Percentiles rank a stretch among this genome's conserved stretches.
Evolutionary conservation across 1,140 invertebrate genomes (phyloP).

Genomic region (Ostrea denselamellosa): DNA sequence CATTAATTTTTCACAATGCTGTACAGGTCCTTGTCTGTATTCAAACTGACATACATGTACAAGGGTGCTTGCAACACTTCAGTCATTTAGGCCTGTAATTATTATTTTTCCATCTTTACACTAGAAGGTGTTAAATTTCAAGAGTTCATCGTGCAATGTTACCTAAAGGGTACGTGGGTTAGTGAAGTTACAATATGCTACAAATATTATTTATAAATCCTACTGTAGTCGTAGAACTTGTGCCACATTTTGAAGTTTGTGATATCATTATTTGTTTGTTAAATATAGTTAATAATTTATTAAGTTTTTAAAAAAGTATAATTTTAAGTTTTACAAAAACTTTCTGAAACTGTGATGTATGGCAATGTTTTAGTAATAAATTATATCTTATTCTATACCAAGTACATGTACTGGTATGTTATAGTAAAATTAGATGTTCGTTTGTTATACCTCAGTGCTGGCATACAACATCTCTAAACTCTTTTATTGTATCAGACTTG

Average conservation of each 20-base stretch:
- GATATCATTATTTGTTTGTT: slow-evolving; percentile 4
- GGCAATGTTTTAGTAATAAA: background rate
- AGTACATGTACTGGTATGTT: background rate
- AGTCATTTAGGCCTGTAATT: background rate
- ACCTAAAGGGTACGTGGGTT: background rate
- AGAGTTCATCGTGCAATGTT: background rate
- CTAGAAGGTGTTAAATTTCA: background rate
- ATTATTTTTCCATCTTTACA: background rate
- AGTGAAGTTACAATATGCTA: background rate
- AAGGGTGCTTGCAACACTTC: background rate
- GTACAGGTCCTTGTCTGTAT: background rate
- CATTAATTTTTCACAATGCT: background rate
- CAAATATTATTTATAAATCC: background rate
- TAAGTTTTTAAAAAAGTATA: background rate
- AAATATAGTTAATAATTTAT: slow-evolving; percentile 8
- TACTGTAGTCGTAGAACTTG: background rate
- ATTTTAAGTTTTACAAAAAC: background rate
- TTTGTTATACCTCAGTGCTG: background rate
- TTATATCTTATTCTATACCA: background rate
- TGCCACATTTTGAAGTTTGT: slow-evolving; percentile 5
- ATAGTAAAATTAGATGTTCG: slow-evolving; percentile 2
- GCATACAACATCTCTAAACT: slow-evolving; percentile 28
- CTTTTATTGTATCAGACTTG: background rate
- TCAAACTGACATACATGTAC: background rate
- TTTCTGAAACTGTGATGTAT: background rate